Base-by-base conservation (phyloP, 2,888 invertebrate genomes). In the Ochropleura plecta region DNA sequence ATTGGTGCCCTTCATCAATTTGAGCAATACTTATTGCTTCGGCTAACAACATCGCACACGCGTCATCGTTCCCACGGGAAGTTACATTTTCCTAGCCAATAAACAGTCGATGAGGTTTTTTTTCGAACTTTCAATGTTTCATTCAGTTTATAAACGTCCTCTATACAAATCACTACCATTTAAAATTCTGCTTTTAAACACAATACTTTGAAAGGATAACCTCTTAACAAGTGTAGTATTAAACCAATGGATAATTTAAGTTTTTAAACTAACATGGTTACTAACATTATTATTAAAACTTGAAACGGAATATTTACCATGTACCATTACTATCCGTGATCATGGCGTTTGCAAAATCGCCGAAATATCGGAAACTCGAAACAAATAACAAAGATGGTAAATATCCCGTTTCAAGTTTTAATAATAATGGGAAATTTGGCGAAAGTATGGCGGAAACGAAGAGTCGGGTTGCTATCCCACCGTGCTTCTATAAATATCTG, bases 401-500 rank as follows among this genome's bases (percentile, higher is more conserved):
- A 30, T 30, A 30, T 30, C 30, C 30, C 30, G 30, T 30, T 30
- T 30, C 30, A 30, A 30, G 30, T 30, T 30, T 30, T 30, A 30
- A 30, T 30, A 30, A 30, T 30, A 30, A 30, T 30, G 30, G 30
- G 30, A 16, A n/a, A 42, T 51, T 79, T 51, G 46, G 42, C n/a
- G 59, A 59, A 60, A 30, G 18, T 59, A 51, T 51, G 10, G 14
- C n/a, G 42, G 48, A 6, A 30, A 46, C 7, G 40, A 44, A 60
- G n/a, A 57, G 14, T 51, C 14, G 40, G 46, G 30, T 53, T 42
- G 42, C 18, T 48, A 49, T 53, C 18, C 42, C 48, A 59, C 8
- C n/a, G 42, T 8, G 14, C 18, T 16, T 48, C 30, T 75, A 75
- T 81, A 30, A 65, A 65, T 78, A 78, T 30, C 20, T 18, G 16